Evolutionary conservation across 2,888 invertebrate genomes (phyloP).

Genomic region (Ligdia adustata): DNA sequence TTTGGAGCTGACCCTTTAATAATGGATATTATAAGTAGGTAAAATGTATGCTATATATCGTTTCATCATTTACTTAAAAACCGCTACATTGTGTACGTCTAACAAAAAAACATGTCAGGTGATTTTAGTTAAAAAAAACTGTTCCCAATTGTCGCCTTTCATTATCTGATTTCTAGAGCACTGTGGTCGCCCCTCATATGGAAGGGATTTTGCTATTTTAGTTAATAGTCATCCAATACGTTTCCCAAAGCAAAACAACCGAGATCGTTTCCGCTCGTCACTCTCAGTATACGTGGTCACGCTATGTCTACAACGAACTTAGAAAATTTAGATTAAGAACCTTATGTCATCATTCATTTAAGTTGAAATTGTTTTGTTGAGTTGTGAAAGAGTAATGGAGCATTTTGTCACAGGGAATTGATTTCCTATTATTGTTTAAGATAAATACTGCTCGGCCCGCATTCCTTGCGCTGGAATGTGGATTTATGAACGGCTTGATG

Average conservation of each 20-base stretch:
- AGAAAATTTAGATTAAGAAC: not conserved
- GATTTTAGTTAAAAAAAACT: no score
- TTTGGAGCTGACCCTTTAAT: no score
- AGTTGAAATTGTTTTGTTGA: conserved; percentile 4
- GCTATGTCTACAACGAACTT: conserved; percentile 29
- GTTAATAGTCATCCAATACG: conserved; percentile 17
- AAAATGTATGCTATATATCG: no score
- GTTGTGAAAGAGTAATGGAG: conserved; percentile 9
- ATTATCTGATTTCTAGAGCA: no score
- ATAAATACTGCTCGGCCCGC: conserved; percentile 23
- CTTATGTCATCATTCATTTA: conserved; percentile 6
- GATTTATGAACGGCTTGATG: conserved; percentile 31
- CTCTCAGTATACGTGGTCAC: conserved; percentile 31
- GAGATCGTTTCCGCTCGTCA: conserved; percentile 30
- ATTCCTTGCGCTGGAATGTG: conserved; percentile 36
- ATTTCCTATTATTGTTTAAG: conserved; percentile 36
- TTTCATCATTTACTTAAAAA: no score
- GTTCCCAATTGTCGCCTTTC: no score
- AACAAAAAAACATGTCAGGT: no score
- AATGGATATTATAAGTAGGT: no score
- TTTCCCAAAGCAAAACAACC: conserved; percentile 30
- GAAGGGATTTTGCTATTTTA: conserved; percentile 15
- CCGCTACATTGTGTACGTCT: no score
- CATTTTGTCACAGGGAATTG: conserved; percentile 31
- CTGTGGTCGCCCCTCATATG: conserved; percentile 1